Evolutionary conservation across 2,113 vertebrate genomes (phyloP), one percentile per base, ranked within the genome.

Genomic region (Microtus ochrogaster): DNA sequence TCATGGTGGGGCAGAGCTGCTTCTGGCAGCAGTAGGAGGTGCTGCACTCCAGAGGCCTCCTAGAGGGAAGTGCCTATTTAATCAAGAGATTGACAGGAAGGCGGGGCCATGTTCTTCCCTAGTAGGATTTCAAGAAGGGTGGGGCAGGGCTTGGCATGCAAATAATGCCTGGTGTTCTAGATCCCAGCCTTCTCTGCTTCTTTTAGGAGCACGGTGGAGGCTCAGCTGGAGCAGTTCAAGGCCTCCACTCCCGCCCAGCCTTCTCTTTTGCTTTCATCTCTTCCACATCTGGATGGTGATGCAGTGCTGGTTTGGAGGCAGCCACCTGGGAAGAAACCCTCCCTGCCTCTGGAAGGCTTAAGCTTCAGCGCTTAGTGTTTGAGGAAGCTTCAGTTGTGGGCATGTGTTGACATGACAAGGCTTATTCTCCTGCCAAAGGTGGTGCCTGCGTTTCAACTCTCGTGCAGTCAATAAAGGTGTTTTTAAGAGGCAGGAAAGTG

Each of bases 31-130:
- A 7, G 3, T 19, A 39, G 49, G 47, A 90, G 14, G 61, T 36
- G 66, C 90, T 44, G 72, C 65, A 39, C 47, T 83, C 55, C 92
- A 73, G 63, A 85, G 70, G 36, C 47, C 76, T 82, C 76, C 4
- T 2, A 76, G 63, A 74, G 61, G 68, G 94, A 94, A 97, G 97
- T 86, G 63, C 63, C 95, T 94, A 49, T 96, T 98, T 97, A 97
- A 96, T 65, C 39, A 68, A 78, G 63, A 28, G 49, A 55, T 24
- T 81, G 74, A 63, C 87, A 83, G 92, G 55, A 70, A 84, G 97
- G 97, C 92, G 97, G 97, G 77, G 95, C 92, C 87, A 91, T 65
- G 7, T 72, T 76, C 84, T 36, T 55, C 30, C 22, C 72, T 63
- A 70, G 39, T 84, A 72, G 85, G 44, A 65, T 49, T 74, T 84